Evolutionary conservation across 2,797 vertebrate species (phyloP), one percentile per base, ranked within the genome.

Genomic region (Euthynnus affinis): DNA sequence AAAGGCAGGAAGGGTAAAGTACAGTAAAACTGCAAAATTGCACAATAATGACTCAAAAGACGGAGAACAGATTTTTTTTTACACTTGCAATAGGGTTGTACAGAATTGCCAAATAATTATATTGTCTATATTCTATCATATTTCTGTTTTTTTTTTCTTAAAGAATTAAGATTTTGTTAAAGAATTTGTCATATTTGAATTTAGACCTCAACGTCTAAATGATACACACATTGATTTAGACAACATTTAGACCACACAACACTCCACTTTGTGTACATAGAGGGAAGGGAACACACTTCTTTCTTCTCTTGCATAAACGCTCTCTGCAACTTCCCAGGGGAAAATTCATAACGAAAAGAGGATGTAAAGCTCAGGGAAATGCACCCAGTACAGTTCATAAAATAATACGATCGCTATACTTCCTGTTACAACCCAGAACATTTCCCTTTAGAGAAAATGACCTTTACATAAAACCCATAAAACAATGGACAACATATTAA

Each of bases 1-100:
- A 59, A 81, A 75, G 67, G 64, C 63, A 82, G 73, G 71, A 76
- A 81, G 80, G 46, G 12, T 64, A 76, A 62, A 80, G 56, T 83
- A 83, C 74, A 89, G 80, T 81, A 77, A 57, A 71, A 57, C 4
- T 12, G 48, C 40, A 6, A 80, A 71, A 74, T 73, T 72, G 6
- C 78, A 63, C 56, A 82, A 67, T 29, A n/a, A 46, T 34, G 71
- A 75, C 60, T 27, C 17, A 15, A 67, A 61, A 71, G 14, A 32
- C 27, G n/a, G 42, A 23, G 18, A 29, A 58, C 17, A n/a, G 61
- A 40, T 55, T 70, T 77, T 48, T 42, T 58, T 52, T 23, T 37
- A 10, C n/a, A 52, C n/a, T n/a, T 23, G 23, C 2, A 27, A 6
- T 6, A 3, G 25, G 60, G 58, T 40, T 12, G 9, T n/a, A 80